Evolutionary conservation across 2,888 invertebrate species (phyloP), one percentile per base, ranked within the genome.

Genomic region (Drosophila nigricruria): DNA sequence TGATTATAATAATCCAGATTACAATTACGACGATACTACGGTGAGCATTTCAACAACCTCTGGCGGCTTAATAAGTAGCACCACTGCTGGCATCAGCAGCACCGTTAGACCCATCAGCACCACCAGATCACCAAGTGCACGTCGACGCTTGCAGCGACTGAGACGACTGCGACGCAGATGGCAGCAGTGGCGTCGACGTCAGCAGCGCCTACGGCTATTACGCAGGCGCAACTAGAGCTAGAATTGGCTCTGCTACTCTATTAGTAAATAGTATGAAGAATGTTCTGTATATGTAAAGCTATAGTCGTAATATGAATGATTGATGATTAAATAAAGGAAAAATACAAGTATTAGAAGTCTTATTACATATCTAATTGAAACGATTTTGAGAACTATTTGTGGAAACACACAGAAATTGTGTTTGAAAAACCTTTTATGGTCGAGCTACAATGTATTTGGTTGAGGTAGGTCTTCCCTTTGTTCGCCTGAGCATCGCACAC

Each of bases 401-500:
- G n/a, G n/a, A 32, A 2, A 12, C 32, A 12, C 32, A 40, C 40
- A 8, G 42, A 42, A 23, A 23, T 5, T 20, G 43, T 43, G 47
- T 5, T 30, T 12, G 3, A 3, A 5, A 42, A 14, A 20, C 10
- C 1, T 14, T 20, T 49, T 53, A 36, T 23, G 64, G 9, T 0
- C 12, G 27, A 10, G 45, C 16, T 36, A 43, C 42, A 50, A 36
- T n/a, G 38, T 27, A 38, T 36, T 18, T 12, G 43, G 23, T 67
- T 67, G 67, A 67, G 67, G 67, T 67, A 67, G 67, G 67, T 54
- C 66, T 27, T 23, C 67, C 16, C 34, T 25, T 49, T 67, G 54
- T 36, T 16, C 43, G 64, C n/a, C 9, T n/a, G 25, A 53, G 23
- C 36, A 43, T 27, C 23, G 38, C 27, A 58, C 32, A 30, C 59